Base-by-base conservation (phyloP, 2,113 vertebrate genomes). In the Gnathonemus echidnorhynchus region DNA sequence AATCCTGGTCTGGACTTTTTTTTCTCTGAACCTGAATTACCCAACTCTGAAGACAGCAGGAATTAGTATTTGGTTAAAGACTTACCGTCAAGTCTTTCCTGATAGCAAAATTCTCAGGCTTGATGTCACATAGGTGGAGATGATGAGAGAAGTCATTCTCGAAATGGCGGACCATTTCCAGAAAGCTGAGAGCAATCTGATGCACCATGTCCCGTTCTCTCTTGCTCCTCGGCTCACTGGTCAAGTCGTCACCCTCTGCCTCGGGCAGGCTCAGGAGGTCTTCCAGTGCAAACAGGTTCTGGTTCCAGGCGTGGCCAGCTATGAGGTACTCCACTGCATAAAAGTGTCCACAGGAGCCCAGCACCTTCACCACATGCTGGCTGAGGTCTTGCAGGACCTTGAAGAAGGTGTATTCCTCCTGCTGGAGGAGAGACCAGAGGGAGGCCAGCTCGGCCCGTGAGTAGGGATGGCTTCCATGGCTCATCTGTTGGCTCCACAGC, bases 41-140 rank as follows among this genome's bases (percentile, higher is more conserved):
- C 19, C 19, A 56, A 56, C 53, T 56, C 19, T 21, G 53, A 56
- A 21, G 86, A 56, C 53, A 42, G 27, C 86, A 35, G 0, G 2
- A 52, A 42, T 85, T 8, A 4, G 5, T 5, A 88, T 19, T 56
- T 66, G 11, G n/a, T 52, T 5, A 53, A 21, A 39, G 2, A 91
- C 97, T 97, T 95, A 99, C 98, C 80, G 98, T 99, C 88, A 99
- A 94, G 94, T 99, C 98, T 0, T 93, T 97, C 93, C 98, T 95
- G 95, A 99, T 98, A 91, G 97, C 98, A 0, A 99, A 99, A 95
- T 99, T 99, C 93, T 99, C 98, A 0, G 98, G 97, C 92, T 99
- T 99, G 94, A 99, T 94, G 92, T 99, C 98, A 0, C 98, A 99
- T 74, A 99, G 97, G 93, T 99, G 98, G 80, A 99, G 97, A 1